Conservation (phyloP, 2,113 vertebrate genomes). For the Halcyon senegalensis region DNA sequence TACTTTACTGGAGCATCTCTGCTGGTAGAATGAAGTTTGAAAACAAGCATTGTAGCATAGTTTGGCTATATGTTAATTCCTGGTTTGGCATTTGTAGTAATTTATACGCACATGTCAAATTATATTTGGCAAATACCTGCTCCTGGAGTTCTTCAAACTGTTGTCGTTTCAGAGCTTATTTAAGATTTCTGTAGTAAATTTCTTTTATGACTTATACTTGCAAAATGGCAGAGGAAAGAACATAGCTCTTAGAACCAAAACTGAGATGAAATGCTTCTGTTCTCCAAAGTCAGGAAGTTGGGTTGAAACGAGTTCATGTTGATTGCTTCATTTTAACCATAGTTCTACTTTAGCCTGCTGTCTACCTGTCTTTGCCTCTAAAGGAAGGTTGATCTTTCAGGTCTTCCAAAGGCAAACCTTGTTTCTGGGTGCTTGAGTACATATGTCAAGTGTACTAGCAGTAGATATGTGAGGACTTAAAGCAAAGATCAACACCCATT, state of each 20-base stretch:
- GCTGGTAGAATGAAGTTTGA: not conserved
- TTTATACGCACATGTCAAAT: not conserved
- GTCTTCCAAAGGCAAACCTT: not conserved
- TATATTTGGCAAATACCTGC: not conserved
- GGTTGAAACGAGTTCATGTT: not conserved
- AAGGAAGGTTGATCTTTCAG: not conserved
- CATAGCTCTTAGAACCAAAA: not conserved
- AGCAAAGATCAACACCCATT: not conserved
- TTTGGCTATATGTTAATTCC: not conserved
- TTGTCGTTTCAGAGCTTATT: not conserved
- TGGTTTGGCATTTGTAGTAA: not conserved
- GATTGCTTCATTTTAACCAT: not conserved
- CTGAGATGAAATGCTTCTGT: not conserved
- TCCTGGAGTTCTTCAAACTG: not conserved
- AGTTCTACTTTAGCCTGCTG: not conserved
- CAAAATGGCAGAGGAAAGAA: not conserved
- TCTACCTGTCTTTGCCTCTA: not conserved
- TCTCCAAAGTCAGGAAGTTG: not conserved
- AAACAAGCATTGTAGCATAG: not conserved
- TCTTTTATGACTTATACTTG: not conserved
- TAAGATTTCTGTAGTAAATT: not conserved
- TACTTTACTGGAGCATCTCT: not conserved
- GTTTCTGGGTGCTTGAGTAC: accelerated
- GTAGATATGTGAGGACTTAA: accelerated
- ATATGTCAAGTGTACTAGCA: not conserved